phyloP scores from a whole-genome alignment of 2,113 vertebrate genomes.

The Glaucidium brasilianum region DNA sequence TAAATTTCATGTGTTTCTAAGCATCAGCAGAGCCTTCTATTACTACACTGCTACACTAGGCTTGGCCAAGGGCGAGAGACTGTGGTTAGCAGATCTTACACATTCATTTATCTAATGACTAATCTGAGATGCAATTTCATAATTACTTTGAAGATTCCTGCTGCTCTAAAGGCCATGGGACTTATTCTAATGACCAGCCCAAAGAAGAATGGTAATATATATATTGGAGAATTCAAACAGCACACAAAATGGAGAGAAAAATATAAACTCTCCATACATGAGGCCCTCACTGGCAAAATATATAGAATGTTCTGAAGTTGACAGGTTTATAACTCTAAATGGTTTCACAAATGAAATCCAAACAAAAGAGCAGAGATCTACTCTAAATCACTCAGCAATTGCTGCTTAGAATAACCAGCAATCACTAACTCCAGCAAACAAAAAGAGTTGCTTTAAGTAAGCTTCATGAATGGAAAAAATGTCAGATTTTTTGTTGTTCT shows the following conservation, averaged over 20 bases:
- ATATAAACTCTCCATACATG: neutral
- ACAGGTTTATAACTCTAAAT: constrained; percentile 58
- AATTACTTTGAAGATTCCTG: neutral
- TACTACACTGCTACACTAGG: neutral
- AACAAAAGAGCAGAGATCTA: constrained; percentile 36
- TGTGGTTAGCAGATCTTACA: neutral
- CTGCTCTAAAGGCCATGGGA: neutral
- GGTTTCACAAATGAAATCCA: constrained; percentile 50
- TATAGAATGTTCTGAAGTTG: constrained; percentile 30
- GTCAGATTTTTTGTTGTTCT: neutral
- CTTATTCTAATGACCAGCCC: neutral
- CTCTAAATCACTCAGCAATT: constrained; percentile 58
- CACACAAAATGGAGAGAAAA: neutral
- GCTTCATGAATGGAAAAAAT: neutral
- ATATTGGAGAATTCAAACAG: neutral
- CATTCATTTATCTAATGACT: neutral
- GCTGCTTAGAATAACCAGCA: constrained; percentile 35
- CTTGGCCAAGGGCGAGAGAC: neutral
- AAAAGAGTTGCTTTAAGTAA: neutral
- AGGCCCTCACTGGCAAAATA: neutral
- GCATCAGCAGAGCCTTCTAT: neutral
- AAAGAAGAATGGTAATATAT: fast-evolving
- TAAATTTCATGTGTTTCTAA: neutral
- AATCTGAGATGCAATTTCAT: neutral
- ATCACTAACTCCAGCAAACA: constrained; percentile 29